Evolutionary conservation across 1,140 invertebrate species (phyloP).

Genomic region (Maconellicoccus hirsutus): DNA sequence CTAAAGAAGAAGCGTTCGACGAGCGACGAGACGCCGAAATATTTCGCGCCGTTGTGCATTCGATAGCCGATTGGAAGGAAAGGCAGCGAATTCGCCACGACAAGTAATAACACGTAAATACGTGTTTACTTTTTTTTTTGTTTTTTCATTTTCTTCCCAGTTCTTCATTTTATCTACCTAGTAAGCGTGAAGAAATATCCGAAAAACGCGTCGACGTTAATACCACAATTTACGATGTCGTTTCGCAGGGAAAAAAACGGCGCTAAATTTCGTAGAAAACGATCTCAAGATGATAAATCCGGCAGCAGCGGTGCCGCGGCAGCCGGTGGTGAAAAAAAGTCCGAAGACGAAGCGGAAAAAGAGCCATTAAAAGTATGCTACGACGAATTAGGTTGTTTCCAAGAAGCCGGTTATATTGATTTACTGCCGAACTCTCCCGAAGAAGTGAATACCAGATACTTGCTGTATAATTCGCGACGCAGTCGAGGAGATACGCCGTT

Average conservation of each 20-base stretch:
- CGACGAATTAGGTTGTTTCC: constrained; percentile 83
- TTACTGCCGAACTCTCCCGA: constrained; percentile 77
- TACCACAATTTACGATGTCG: too few relatives aligned
- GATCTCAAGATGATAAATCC: not conserved
- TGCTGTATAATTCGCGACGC: constrained; percentile 47
- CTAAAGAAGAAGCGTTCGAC: constrained; percentile 39
- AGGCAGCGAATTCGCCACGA: constrained; percentile 18
- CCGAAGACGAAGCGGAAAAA: constrained; percentile 46
- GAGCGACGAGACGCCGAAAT: constrained; percentile 44
- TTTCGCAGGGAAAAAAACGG: not conserved
- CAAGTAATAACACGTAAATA: constrained; percentile 23
- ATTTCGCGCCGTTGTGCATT: constrained; percentile 43
- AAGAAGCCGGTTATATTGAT: constrained; percentile 78
- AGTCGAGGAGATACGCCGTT: constrained; percentile 43
- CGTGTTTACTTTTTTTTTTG: not conserved
- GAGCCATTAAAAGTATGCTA: constrained; percentile 62
- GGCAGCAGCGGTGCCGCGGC: not conserved
- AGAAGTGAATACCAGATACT: constrained; percentile 57
- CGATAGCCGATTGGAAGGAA: constrained; percentile 35
- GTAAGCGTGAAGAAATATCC: too few relatives aligned
- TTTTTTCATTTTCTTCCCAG: too few relatives aligned
- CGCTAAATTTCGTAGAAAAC: not conserved
- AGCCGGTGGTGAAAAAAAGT: not conserved
- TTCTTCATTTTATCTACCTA: too few relatives aligned
- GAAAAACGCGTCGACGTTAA: too few relatives aligned